Evolutionary conservation across 2,113 vertebrate species (phyloP).

Genomic region (Anoura caudifer): DNA sequence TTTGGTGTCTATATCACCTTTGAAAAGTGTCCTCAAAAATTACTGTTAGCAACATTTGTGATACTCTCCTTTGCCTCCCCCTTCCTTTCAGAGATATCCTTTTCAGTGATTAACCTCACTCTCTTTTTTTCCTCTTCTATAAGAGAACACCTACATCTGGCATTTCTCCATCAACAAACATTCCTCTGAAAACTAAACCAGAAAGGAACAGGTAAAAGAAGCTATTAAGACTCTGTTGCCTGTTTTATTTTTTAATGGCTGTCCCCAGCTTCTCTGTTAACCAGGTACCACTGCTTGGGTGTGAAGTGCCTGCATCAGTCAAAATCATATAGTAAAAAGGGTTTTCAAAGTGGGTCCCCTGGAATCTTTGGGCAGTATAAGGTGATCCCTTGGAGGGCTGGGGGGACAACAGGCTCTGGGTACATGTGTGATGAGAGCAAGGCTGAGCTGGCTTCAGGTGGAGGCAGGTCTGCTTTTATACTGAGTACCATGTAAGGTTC

Average conservation of each 20-base stretch:
- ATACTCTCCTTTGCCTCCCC: neutral
- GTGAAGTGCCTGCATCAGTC: neutral
- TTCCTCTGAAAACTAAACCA: neutral
- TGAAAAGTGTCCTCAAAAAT: conserved; percentile 3
- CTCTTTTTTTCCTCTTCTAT: neutral
- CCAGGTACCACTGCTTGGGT: neutral
- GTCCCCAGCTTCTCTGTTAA: neutral
- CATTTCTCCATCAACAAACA: conserved; percentile 5
- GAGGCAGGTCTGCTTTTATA: neutral
- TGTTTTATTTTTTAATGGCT: neutral
- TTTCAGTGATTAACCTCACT: neutral
- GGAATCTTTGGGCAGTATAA: neutral
- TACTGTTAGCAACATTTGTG: neutral
- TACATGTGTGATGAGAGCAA: neutral
- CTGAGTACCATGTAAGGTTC: neutral
- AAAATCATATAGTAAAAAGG: neutral
- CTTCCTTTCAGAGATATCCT: neutral
- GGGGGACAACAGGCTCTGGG: neutral
- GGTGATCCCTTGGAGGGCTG: neutral
- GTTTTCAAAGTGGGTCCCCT: neutral
- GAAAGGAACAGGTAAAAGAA: neutral
- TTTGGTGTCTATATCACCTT: neutral
- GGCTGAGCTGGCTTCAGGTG: neutral
- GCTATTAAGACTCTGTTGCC: neutral
- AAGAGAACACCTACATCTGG: neutral